phyloP scores from a whole-genome alignment of 2,113 vertebrate genomes.

The Coreoperca whiteheadi region DNA sequence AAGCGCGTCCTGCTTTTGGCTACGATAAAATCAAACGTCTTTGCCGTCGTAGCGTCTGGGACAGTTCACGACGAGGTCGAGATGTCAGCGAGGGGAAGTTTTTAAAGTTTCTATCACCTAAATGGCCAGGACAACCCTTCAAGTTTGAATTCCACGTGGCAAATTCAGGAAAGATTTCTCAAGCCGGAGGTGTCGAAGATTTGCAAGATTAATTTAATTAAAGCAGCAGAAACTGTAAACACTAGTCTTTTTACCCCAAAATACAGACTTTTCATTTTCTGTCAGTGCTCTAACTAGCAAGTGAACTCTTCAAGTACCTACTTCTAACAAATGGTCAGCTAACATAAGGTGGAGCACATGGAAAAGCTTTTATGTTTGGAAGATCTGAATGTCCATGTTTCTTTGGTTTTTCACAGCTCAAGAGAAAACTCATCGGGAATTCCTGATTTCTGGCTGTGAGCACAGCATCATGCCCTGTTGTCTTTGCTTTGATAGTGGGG shows the following conservation, averaged over 20 bases:
- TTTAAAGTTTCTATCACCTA: neutral
- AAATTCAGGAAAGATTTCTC: neutral
- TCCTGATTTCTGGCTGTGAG: neutral
- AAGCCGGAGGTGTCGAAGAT: neutral
- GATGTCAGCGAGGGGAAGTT: neutral
- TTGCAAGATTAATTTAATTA: neutral
- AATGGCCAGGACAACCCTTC: neutral
- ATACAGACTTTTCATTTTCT: neutral
- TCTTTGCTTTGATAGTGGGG: neutral
- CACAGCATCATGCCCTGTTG: neutral
- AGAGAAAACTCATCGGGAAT: neutral
- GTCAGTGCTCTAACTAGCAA: neutral
- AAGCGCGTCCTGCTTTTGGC: neutral
- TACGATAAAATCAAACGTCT: neutral
- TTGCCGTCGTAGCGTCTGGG: neutral
- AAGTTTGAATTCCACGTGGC: too few species aligned
- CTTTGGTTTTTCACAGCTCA: neutral
- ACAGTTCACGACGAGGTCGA: neutral
- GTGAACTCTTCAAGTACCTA: neutral
- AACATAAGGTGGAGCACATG: neutral
- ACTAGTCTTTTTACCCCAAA: neutral
- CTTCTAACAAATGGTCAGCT: neutral
- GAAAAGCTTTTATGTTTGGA: neutral
- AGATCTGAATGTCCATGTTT: neutral
- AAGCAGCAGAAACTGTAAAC: neutral